These are phyloP conservation scores for Bombus waltoni DNA, from an alignment of 1,140 invertebrate species.

Conservation along the genomic window DNA sequence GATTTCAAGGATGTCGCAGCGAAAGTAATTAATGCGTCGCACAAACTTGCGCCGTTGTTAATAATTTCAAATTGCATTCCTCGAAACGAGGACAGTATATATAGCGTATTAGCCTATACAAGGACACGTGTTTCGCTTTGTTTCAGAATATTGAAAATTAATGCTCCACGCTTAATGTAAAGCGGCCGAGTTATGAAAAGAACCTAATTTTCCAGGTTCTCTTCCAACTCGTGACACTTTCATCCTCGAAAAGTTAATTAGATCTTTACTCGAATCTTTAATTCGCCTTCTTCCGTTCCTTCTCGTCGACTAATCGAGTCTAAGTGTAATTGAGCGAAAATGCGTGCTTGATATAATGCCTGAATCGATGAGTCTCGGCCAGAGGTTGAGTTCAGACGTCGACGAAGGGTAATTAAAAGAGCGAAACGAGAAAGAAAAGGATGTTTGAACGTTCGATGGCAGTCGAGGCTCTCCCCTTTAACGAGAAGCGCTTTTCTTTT, in stretches of 20 bases:
- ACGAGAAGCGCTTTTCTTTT: not conserved
- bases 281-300: not conserved
- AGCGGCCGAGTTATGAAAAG: not conserved
- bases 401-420: not conserved
- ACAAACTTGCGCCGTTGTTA: not conserved
- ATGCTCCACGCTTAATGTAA: not conserved
- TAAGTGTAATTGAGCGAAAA: not conserved
- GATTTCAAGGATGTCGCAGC: not conserved
- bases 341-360: not conserved
- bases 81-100: not conserved
- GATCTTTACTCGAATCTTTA: not conserved
- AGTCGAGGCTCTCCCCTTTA: constrained; percentile 13
- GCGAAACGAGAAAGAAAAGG: not conserved
- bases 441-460: not conserved
- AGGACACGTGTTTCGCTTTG: too few species aligned
- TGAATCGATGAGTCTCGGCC: not conserved
- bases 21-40: not conserved
- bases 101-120: not conserved
- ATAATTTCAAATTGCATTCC: not conserved
- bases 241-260: not conserved
- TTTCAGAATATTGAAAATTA: not conserved
- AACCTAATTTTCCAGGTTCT: not conserved
- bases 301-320: not conserved
- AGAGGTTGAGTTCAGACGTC: too few species aligned
- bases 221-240: not conserved